Base-by-base conservation (phyloP, 1,140 invertebrate genomes). In the Penaeus indicus region DNA sequence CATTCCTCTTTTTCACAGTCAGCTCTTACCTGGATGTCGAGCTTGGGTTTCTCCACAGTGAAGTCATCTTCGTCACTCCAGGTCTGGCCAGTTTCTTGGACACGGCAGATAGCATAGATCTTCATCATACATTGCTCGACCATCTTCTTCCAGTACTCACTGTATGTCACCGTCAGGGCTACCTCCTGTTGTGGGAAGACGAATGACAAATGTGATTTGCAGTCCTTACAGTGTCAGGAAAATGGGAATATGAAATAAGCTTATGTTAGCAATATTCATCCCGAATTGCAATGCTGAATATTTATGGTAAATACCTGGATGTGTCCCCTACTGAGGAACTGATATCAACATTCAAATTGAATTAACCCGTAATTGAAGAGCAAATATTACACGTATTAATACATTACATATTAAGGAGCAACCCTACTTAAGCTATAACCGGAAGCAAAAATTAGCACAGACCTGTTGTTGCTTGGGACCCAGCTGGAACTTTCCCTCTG, bases 401-500 rank as follows among this genome's bases (percentile, higher is more conserved):
- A 32, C 38, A 8, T 42, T 42, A 42, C 38, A 7, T 42, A 7
- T 8, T 42, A 4, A 3, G 38, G 7, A 42, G 38, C 25, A 5
- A 22, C 25, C 25, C 64, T 62, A 22, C 3, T 84, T 79, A 16
- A 54, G 21, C 32, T 79, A 22, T 5, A 79, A 79, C 7, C 7
- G 3, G 8, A 10, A 32, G 32, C 32, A 32, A 32, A 1, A 32
- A 32, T 32, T 32, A 32, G 32, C 54, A 63, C 79, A 42, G 61
- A 90, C 90, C 86, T 90, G 94, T 89, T 86, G 60, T 60, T 86
- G 54, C 25, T 91, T 88, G 60, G 90, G 90, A 60, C 93, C 92
- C 3, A 96, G 92, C 62, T 92, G 92, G 84, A 96, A 94, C 83
- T 95, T 94, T 32, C 95, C 95, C 69, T 95, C 94, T 2, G 95